These are phyloP conservation scores for Lagorchestes hirsutus DNA, from an alignment of 2,797 vertebrate genomes.

Conservation along the genomic window DNA sequence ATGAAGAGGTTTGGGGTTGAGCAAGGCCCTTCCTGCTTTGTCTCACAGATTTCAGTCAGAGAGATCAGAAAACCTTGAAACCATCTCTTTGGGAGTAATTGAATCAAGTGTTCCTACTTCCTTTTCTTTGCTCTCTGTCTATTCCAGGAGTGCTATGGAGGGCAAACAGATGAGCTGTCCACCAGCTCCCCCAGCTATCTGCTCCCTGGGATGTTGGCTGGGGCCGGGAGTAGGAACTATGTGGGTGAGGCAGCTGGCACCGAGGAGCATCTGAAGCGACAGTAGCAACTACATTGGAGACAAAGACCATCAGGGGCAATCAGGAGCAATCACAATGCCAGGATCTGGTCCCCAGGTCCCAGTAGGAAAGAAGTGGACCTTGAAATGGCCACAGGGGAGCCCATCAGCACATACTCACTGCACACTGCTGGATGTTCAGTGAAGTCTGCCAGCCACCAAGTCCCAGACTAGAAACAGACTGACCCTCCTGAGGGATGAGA, in stretches of 20 bases:
- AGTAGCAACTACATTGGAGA: background rate
- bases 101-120: background rate
- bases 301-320: background rate
- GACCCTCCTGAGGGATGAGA: background rate
- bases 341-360: background rate
- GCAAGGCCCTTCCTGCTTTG: background rate
- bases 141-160: background rate
- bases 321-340: background rate
- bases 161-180: background rate
- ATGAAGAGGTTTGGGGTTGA: background rate
- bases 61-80: background rate
- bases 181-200: background rate
- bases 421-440: background rate
- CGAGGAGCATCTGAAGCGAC: background rate
- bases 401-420: background rate
- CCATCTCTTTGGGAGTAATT: background rate
- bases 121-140: background rate
- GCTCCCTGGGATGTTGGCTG: background rate
- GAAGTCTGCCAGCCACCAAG: background rate
- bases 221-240: background rate
- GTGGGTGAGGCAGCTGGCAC: background rate
- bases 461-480: background rate
- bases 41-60: background rate
- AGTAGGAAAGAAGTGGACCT: background rate
- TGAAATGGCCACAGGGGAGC: constrained; percentile 3